Evolutionary conservation across 2,113 vertebrate genomes (phyloP).

Genomic region (Oryzias woworae): DNA sequence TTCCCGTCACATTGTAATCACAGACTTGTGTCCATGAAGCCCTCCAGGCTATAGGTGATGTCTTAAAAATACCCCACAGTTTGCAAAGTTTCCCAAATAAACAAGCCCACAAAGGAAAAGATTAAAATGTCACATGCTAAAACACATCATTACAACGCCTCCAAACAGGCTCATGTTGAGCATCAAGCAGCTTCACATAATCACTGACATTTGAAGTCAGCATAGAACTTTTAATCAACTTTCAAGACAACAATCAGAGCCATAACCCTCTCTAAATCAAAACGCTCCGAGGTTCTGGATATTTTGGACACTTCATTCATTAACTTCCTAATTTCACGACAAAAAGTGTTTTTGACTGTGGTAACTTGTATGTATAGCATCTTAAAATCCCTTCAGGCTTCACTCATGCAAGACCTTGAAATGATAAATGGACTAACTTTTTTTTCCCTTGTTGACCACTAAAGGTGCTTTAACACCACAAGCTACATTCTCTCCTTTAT

Average conservation of each 20-base stretch:
- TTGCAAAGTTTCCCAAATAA: background rate
- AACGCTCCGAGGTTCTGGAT: background rate
- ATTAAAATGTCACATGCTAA: background rate
- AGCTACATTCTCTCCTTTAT: no score
- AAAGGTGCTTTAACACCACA: no score
- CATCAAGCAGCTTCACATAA: background rate
- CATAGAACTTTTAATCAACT: conserved; percentile 17
- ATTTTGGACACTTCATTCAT: no score
- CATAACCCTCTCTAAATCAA: conserved; percentile 1
- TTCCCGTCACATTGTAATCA: background rate
- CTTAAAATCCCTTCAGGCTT: no score
- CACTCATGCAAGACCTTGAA: no score
- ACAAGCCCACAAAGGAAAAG: background rate
- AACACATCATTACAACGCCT: background rate
- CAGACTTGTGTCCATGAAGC: background rate
- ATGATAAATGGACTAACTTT: no score
- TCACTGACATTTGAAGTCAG: conserved; percentile 28
- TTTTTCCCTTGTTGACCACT: no score
- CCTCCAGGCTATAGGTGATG: background rate
- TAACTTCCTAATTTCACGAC: no score
- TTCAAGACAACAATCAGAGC: conserved; percentile 14
- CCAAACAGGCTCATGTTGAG: background rate
- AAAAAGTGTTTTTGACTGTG: no score
- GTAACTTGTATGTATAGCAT: no score
- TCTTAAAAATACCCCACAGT: background rate